Percentiles rank a stretch among this genome's conserved stretches.
Conservation (phyloP, 1,140 invertebrate species). For the Apolygus lucorum region DNA sequence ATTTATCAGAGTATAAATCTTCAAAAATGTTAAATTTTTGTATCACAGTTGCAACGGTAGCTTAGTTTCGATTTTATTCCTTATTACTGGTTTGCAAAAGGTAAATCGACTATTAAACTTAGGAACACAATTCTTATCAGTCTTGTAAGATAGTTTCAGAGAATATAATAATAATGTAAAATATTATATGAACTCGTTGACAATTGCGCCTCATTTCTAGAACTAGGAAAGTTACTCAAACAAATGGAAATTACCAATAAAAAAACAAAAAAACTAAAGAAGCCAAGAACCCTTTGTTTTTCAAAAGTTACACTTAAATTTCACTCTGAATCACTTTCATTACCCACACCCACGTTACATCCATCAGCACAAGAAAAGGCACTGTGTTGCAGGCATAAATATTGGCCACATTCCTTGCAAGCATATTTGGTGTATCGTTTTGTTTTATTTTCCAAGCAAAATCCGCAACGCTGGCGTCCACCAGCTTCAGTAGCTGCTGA, state of each 20-base stretch:
- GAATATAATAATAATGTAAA: conserved; percentile 19
- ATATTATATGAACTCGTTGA: conserved; percentile 20
- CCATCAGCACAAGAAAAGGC: conserved; percentile 20
- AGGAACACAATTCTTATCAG: conserved; percentile 6
- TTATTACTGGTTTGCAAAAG: conserved; percentile 18
- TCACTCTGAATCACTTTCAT: conserved; percentile 14
- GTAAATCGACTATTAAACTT: conserved; percentile 6
- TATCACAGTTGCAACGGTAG: conserved; percentile 1
- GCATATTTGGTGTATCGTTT: conserved; percentile 23
- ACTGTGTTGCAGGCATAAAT: conserved; percentile 27
- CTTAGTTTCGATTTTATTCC: conserved; percentile 1
- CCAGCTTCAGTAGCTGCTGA: conserved; percentile 19
- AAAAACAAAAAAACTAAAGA: conserved; percentile 11
- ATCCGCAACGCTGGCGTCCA: conserved; percentile 21
- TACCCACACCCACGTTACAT: conserved; percentile 19
- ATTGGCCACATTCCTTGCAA: conserved; percentile 28
- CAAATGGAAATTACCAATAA: conserved; percentile 13
- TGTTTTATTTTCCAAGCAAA: conserved; percentile 19
- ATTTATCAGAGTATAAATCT: no score
- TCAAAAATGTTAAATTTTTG: no score
- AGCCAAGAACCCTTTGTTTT: conserved; percentile 7
- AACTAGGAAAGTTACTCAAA: conserved; percentile 9
- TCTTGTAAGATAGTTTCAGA: conserved; percentile 3
- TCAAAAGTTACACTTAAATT: conserved; percentile 12
- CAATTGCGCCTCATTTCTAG: conserved; percentile 12